These are phyloP conservation scores for Strongylocentrotus purpuratus DNA, from an alignment of 35 echinoderm and acorn worm genomes.

Conservation along the genomic window DNA sequence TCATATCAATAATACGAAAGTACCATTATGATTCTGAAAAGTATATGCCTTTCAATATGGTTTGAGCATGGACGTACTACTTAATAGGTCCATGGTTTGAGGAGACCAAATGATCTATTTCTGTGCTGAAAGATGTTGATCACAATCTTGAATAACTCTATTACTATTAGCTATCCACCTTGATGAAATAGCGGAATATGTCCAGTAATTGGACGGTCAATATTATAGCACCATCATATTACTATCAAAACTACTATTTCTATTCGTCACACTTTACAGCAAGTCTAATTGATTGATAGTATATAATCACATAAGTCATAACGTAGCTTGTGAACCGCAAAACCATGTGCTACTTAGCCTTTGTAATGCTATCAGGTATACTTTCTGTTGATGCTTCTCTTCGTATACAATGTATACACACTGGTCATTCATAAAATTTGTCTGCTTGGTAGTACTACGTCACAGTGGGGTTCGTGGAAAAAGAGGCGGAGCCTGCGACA, in stretches of 20 bases:
- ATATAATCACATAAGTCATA: neutral
- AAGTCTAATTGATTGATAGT: neutral
- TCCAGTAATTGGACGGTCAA: neutral
- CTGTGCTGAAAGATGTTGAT: neutral
- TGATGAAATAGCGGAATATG: neutral
- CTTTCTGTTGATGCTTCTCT: neutral
- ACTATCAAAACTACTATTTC: neutral
- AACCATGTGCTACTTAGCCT: neutral
- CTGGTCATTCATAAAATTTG: slow-evolving; percentile 41
- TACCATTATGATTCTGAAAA: no score
- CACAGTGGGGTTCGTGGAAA: slow-evolving; percentile 36
- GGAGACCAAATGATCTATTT: no score
- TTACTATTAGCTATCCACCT: no score
- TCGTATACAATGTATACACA: neutral
- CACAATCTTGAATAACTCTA: neutral
- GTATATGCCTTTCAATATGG: no score
- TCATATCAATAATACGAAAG: no score
- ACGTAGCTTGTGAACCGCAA: neutral
- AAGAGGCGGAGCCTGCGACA: neutral
- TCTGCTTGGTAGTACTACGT: slow-evolving; percentile 16
- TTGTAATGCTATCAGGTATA: neutral
- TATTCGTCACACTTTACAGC: neutral
- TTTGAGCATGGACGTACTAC: no score
- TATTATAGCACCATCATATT: no score
- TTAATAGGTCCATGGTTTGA: no score